Percentiles rank a stretch among this genome's conserved stretches.
Conservation (phyloP, 2,797 vertebrate species). For the Eutrigla gurnardus region DNA sequence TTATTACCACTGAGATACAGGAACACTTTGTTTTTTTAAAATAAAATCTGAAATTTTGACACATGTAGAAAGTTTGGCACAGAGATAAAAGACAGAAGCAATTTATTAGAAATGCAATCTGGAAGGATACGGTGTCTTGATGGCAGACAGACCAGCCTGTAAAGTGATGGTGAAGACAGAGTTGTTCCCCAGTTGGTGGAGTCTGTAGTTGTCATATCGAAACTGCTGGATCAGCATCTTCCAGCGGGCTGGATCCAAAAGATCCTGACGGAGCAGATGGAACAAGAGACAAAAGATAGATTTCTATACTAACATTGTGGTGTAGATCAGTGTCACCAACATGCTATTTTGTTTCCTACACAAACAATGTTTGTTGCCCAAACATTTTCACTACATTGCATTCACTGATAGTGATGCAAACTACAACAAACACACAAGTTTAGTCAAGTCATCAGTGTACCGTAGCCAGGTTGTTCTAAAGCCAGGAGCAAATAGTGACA, state of each 20-base stretch:
- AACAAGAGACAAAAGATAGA: neutral
- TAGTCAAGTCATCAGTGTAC: neutral
- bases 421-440: neutral
- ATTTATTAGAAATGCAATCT: neutral
- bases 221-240: conserved; percentile 99
- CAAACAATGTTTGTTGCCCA: neutral
- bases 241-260: conserved; percentile 98
- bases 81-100: neutral
- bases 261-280: conserved; percentile 86
- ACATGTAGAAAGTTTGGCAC: accelerated
- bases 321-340: too few species aligned
- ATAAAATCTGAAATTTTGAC: too few species aligned
- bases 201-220: conserved; percentile 98
- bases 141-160: conserved; percentile 98
- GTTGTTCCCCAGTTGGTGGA: conserved; percentile 99
- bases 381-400: neutral
- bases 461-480: neutral
- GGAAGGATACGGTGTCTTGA: conserved; percentile 99
- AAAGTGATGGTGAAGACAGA: conserved; percentile 99
- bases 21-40: neutral
- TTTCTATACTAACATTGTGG: neutral
- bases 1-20: neutral
- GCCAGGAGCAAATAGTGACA: neutral
- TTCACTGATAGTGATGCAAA: neutral
- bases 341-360: neutral